Evolutionary conservation across 92 coral and sea anemone genomes (phyloP), one percentile per base, ranked within the genome.

Genomic region (Hydrozoanthus gracilis): DNA sequence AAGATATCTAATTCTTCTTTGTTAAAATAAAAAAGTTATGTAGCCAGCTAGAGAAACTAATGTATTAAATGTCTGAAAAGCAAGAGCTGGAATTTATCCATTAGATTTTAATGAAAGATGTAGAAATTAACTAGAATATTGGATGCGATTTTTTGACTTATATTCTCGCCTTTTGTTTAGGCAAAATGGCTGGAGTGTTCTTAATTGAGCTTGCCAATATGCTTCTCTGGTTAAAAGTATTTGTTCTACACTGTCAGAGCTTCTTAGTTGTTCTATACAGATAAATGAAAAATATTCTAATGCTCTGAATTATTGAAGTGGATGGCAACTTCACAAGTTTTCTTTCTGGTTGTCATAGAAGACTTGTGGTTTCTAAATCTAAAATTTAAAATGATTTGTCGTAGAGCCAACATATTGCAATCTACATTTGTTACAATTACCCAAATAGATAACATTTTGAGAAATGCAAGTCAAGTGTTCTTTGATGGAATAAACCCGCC

Each of bases 351-450:
- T 17, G 39, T 71, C 88, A 88, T 88, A 64, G 71, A 66, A 18
- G 91, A 87, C 39, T 87, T 87, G 48, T 79, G 87, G 17, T 79
- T 87, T 6, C 73, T 82, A 82, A 88, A 82, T 51, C 91, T 71
- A 16, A 88, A 82, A n/a, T 64, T 82, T 83, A 73, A 88, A 82
- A 44, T 82, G 68, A 68, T 84, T 88, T 13, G 49, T 51, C 15
- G 91, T 83, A 14, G 83, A 78, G 49, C 83, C 83, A 52, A 78
- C 83, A 78, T 78, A 78, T 16, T 78, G 83, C 35, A 78, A 8
- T 17, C 54, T 78, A 54, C 69, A 78, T 51, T 77, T 77, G 15
- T 16, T 15, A 3, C 83, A 78, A 51, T 14, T 78, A 0, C 47
- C 83, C 13, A 78, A 56, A 78, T 78, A 78, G 17, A 54, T 54